A percentile compares a stretch with the other conserved stretches of the same genome.
phyloP scores from a whole-genome alignment of 2,797 vertebrate genomes.

The Sus cebifrons region DNA sequence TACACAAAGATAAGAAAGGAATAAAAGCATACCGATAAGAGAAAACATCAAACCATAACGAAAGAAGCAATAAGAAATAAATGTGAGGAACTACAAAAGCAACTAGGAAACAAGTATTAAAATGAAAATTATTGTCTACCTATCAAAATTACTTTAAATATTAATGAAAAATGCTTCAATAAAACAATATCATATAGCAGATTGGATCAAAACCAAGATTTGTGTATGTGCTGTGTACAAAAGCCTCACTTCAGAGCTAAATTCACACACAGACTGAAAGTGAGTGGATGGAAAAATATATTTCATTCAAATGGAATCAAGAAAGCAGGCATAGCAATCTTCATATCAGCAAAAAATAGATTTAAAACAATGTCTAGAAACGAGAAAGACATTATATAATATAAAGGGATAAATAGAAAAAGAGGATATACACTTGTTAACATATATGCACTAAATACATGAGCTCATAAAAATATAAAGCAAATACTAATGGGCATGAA shows the following conservation, averaged over 20 bases:
- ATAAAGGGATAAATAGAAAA: too few species aligned
- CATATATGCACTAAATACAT: too few species aligned
- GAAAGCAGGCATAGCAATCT: background rate
- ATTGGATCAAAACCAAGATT: background rate
- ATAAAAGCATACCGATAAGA: background rate
- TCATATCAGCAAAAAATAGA: background rate
- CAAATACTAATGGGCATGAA: too few species aligned
- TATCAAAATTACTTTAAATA: background rate
- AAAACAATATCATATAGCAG: background rate
- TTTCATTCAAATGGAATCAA: background rate
- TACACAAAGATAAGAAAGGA: background rate
- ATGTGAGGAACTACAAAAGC: background rate
- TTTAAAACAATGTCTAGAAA: too few species aligned
- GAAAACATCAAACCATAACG: background rate
- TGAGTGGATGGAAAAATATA: background rate
- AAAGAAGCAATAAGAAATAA: background rate
- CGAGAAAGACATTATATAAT: too few species aligned
- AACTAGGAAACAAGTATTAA: background rate
- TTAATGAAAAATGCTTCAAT: background rate
- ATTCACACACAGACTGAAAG: background rate
- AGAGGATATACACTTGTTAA: too few species aligned
- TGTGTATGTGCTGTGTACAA: background rate
- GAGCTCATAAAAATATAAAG: too few species aligned
- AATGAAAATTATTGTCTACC: background rate
- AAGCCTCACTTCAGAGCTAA: background rate